Evolutionary conservation across 2,888 invertebrate species (phyloP), one percentile per base, ranked within the genome.

Genomic region (Metalampra italica): DNA sequence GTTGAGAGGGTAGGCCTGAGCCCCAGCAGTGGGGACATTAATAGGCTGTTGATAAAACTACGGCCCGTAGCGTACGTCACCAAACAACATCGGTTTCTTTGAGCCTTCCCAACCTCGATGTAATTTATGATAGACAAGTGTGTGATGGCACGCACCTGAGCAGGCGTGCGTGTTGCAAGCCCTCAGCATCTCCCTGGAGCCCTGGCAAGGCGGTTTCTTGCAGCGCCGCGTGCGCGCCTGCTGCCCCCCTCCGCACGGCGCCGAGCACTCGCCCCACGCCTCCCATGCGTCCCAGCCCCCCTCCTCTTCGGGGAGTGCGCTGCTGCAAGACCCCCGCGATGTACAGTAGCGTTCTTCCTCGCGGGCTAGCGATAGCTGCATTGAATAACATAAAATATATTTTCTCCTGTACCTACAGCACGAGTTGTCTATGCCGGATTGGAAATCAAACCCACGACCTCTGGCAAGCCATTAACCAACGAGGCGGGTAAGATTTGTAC

Each of bases 321-420:
- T 76, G 40, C 85, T 90, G 62, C 96, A 97, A 2, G 90, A 88
- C 0, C 94, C 94, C 39, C 92, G 92, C 0, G 90, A 78, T 0
- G 91, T 91, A 71, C 97, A 97, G 64, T 93, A 92, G 29, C 96
- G 91, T 47, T 94, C 94, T 73, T 97, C 97, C 61, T 95, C 95
- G 60, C 95, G 95, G 11, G 93, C 91, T 51, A 94, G 78, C 0
- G 92, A 92, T 4, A 96, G 82, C 78, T 94, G 92, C 0, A 49
- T 32, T 3, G 11, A 9, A 32, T 30, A 30, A 30, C 30, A 30
- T 30, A 30, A 30, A 30, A 30, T 30, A n/a, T n/a, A n/a, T n/a
- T n/a, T n/a, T n/a, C n/a, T n/a, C n/a, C n/a, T n/a, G n/a, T n/a
- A n/a, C n/a, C n/a, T n/a, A n/a, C n/a, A n/a, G n/a, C n/a, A n/a